Base-by-base conservation (phyloP, 2,888 invertebrate genomes). In the Aethes cnicana region DNA sequence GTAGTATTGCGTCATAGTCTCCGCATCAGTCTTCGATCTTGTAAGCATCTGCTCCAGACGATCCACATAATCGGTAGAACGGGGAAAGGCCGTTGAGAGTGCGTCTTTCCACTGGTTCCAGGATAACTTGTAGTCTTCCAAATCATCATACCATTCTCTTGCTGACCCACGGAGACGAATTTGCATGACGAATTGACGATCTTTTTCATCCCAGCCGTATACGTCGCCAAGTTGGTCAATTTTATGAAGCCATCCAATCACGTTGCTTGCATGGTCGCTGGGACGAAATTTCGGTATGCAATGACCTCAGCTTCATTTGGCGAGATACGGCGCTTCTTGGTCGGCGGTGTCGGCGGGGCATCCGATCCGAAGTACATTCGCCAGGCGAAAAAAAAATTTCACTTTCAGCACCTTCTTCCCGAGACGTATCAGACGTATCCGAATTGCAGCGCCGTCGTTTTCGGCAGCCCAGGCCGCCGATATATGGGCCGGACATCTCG, bases 221-320 rank as follows among this genome's bases (percentile, higher is more conserved):
- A 69, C 55, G 6, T 66, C 61, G 0, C 67, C 68, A 0, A 68
- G 54, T 21, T 66, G 65, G 11, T 66, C 69, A 17, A 70, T 68
- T 46, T 64, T 68, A 25, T 64, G 58, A 7, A 68, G 18, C 65
- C 67, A 69, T 0, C 55, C 52, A 2, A n/a, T 49, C 1, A 67
- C 61, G 23, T 60, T 59, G 28, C 54, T 55, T 0, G 18, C 14
- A 0, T 48, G 55, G 1, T 59, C 53, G 2, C 59, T 62, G 3
- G 64, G 64, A 0, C 36, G 42, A 9, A 63, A 64, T 33, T 55
- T 55, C 1, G 61, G 61, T 1, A 61, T n/a, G n/a, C n/a, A n/a
- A n/a, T 55, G 0, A 59, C 43, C 36, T 58, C 56, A 2, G 56
- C 58, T 17, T 58, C 58, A 0, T 25, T 52, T 1, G 23, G 54